phyloP scores from a whole-genome alignment of 2,888 invertebrate species.

The Agrotis ipsilon region DNA sequence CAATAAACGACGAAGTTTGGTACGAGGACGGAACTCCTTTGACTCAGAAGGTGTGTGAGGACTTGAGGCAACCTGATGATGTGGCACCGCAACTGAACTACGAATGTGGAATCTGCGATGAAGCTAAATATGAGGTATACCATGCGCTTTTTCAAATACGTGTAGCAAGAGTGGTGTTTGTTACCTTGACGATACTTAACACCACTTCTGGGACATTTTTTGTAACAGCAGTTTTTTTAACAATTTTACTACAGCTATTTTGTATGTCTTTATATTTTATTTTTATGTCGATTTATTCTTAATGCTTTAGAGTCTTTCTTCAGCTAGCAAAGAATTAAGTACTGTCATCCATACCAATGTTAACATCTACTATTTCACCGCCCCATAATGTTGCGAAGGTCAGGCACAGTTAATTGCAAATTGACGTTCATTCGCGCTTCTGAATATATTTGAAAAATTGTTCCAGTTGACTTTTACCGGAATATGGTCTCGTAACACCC shows the following conservation, averaged over 20 bases:
- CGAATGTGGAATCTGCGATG: constrained; percentile 84
- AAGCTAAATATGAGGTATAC: constrained; percentile 84
- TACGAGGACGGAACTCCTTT: constrained; percentile 84
- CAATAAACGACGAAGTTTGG: constrained; percentile 83
- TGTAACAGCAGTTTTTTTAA: too few relatives aligned
- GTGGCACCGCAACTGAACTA: constrained; percentile 80
- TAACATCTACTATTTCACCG: neutral
- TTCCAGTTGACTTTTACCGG: constrained; percentile 82
- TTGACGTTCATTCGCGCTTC: neutral
- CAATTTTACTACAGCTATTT: too few relatives aligned
- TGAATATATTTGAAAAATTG: neutral
- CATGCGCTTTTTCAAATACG: neutral
- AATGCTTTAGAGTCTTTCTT: neutral
- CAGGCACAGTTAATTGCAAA: neutral
- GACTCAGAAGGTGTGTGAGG: constrained; percentile 81
- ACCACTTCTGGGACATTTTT: too few relatives aligned
- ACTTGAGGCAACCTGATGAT: constrained; percentile 85
- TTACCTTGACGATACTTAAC: neutral
- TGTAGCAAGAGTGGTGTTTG: neutral
- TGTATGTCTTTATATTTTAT: too few relatives aligned
- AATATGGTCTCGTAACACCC: constrained; percentile 86
- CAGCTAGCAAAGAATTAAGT: neutral
- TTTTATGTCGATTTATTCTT: too few relatives aligned
- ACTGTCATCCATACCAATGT: neutral
- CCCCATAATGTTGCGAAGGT: neutral